These are phyloP conservation scores for Vultur gryphus DNA, from an alignment of 2,797 vertebrate genomes.

Conservation along the genomic window DNA sequence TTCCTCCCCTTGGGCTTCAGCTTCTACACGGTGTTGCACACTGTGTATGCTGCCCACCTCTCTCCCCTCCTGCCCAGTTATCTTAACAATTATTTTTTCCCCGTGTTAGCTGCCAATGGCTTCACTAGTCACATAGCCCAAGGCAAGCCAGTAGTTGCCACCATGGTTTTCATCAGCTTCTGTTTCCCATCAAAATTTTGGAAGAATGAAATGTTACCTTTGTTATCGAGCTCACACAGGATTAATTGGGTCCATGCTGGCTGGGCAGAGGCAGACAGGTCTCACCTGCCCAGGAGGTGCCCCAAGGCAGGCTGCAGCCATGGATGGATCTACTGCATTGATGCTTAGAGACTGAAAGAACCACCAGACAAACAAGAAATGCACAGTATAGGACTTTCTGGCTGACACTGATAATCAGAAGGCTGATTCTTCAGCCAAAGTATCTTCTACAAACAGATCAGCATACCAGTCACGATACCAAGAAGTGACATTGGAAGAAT, in stretches of 20 bases:
- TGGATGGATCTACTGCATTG: not conserved
- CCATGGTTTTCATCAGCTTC: not conserved
- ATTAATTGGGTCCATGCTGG: not conserved
- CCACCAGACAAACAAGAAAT: not conserved
- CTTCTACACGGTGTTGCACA: not conserved
- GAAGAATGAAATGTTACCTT: not conserved
- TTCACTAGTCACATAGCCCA: not conserved
- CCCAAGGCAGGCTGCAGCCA: not conserved
- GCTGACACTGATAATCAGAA: not conserved
- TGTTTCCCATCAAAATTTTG: not conserved
- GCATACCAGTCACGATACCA: not conserved
- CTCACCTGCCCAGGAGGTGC: not conserved
- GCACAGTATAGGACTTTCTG: not conserved
- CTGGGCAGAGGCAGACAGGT: not conserved
- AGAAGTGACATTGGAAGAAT: not conserved
- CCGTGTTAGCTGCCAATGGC: not conserved
- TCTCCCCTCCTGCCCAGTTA: not conserved
- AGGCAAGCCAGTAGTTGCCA: not conserved
- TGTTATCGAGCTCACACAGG: not conserved
- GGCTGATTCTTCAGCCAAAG: not conserved
- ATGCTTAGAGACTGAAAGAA: not conserved
- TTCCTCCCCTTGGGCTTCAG: not conserved
- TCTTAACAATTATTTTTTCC: not conserved
- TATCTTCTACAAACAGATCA: not conserved
- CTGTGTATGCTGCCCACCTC: not conserved